Evolutionary conservation across 1,140 invertebrate species (phyloP), one percentile per base, ranked within the genome.

Genomic region (Cydia strobilella): DNA sequence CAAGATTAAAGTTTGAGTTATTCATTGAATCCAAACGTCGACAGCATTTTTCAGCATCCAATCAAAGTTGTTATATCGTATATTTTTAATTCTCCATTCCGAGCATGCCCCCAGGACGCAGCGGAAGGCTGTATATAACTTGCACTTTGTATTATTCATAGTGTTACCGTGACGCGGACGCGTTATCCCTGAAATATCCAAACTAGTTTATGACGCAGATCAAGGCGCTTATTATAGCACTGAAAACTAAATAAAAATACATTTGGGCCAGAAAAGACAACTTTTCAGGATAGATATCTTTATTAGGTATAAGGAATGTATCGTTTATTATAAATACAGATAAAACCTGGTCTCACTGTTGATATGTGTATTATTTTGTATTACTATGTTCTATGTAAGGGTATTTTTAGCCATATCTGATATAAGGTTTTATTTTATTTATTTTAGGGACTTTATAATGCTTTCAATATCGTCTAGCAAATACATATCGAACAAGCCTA

Each of bases 141-240:
- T 69, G 65, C 65, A 69, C 18, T 69, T 69, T 69, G 65, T 69
- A 69, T 69, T 69, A 69, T 69, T 69, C 65, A 69, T 69, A 69
- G 7, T 35, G 27, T 27, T 18, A 15, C n/a, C 15, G 31, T 35
- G 31, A 39, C 31, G 31, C n/a, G 15, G 65, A n/a, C 31, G 65
- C 31, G 27, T 2, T 31, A 18, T 35, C 65, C 12, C 65, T 69
- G 65, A 69, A 69, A 69, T 42, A 69, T 35, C 18, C 35, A 42
- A 69, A 69, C 31, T 69, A 69, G 65, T 69, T 69, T 69, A 69
- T 66, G 65, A 6, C 31, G n/a, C 7, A 39, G 15, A 25, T 35
- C 31, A 18, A 23, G 10, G 15, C 15, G 18, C 18, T 59, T 23
- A 35, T 23, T 35, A 39, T 39, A 51, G 48, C 48, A 7, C 4